Evolutionary conservation across 35 echinoderm and acorn worm genomes (phyloP).

Genomic region (Chiridota heheva): DNA sequence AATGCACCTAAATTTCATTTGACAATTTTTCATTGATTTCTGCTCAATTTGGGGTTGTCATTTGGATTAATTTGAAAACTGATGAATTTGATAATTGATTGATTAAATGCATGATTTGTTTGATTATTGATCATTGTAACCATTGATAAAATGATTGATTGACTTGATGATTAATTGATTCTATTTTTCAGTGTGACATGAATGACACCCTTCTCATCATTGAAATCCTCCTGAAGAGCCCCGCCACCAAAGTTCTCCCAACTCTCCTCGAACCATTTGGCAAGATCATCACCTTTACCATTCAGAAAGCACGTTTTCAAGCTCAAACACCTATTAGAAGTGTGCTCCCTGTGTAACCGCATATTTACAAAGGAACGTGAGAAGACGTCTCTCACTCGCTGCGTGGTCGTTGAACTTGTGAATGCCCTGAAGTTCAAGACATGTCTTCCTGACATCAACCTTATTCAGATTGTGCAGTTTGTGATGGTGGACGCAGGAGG

Average conservation of each 20-base stretch:
- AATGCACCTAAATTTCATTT: no score
- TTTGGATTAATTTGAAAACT: no score
- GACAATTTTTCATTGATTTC: no score
- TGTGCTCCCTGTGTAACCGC: conserved; percentile 80
- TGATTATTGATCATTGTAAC: no score
- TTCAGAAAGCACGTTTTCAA: conserved; percentile 90
- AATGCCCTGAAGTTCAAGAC: conserved; percentile 94
- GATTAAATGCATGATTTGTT: no score
- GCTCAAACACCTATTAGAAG: conserved; percentile 78
- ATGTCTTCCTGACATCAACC: conserved; percentile 86
- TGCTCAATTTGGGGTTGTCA: no score
- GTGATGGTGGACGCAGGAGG: conserved; percentile 94
- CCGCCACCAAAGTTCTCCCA: conserved; percentile 69
- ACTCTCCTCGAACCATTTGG: conserved; percentile 84
- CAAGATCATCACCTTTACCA: conserved; percentile 81
- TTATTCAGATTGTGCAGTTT: conserved; percentile 97
- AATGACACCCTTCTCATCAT: conserved; percentile 92
- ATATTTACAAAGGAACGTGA: conserved; percentile 94
- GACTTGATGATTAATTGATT: not conserved
- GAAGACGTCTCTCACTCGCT: conserved; percentile 74
- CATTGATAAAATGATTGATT: no score
- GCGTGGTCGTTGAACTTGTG: conserved; percentile 76
- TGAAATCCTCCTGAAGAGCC: conserved; percentile 73
- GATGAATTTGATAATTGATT: no score
- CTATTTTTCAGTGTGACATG: conserved; percentile 75